phyloP scores from a whole-genome alignment of 2,888 invertebrate species.

The Leistus spinibarbis region DNA sequence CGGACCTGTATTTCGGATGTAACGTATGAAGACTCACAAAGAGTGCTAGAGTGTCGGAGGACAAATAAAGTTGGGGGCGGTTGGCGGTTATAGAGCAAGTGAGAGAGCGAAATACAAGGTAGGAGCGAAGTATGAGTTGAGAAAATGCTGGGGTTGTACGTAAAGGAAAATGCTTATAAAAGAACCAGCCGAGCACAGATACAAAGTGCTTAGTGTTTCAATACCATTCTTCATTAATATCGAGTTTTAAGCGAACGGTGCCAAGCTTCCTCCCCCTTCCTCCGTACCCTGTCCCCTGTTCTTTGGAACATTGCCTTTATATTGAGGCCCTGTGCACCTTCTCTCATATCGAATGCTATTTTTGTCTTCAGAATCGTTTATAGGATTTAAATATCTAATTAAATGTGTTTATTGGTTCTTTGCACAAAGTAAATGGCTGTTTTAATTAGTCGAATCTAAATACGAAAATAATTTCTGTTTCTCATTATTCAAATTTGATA shows the following conservation, averaged over 20 bases:
- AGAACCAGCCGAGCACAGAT: slow-evolving; percentile 16
- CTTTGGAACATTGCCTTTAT: background rate
- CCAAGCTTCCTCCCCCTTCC: background rate
- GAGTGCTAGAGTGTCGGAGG: background rate
- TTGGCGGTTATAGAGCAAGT: background rate
- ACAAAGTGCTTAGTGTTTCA: slow-evolving; percentile 5
- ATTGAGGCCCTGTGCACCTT: background rate
- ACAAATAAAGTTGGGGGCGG: background rate
- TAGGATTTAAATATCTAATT: background rate
- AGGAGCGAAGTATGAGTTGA: background rate
- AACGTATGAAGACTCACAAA: background rate
- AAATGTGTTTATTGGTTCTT: too few species aligned
- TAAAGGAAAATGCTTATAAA: slow-evolving; percentile 35
- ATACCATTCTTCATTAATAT: slow-evolving; percentile 15
- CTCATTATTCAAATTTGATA: too few species aligned
- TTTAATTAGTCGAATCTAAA: too few species aligned
- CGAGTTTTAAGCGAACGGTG: background rate
- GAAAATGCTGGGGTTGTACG: background rate
- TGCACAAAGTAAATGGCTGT: too few species aligned
- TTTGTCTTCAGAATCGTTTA: background rate
- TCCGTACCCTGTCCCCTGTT: background rate
- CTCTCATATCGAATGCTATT: background rate
- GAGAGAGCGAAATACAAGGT: background rate
- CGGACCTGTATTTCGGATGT: background rate
- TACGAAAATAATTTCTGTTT: too few species aligned